Evolutionary conservation across 2,113 vertebrate species (phyloP), one percentile per base, ranked within the genome.

Genomic region (Rattus rattus): DNA sequence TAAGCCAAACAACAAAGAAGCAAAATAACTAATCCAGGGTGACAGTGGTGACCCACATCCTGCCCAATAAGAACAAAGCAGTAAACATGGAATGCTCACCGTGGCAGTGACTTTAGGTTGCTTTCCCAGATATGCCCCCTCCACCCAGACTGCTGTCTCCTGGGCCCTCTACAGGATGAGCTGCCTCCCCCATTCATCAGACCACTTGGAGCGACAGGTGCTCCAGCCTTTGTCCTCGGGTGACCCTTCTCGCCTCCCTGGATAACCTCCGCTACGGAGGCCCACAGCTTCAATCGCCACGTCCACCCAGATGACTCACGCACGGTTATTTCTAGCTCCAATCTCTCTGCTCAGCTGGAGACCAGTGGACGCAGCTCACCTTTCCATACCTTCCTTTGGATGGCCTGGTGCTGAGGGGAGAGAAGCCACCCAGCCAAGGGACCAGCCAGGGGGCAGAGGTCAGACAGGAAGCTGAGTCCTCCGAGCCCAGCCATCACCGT

Each of bases 301-400:
- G 20, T 77, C 92, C 12, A 13, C 2, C 0, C 14, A 2, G 81
- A 80, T 95, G 96, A 96, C 92, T 97, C 92, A 96, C 4, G 3
- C 4, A 0, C 0, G 19, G 67, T 61, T 96, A 96, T 96, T 98
- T 97, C 97, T 73, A 96, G 96, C 83, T 87, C 47, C 89, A 91
- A 94, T 92, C 91, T 96, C 92, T 90, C 81, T 20, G 90, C 92
- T 83, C 76, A 97, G 88, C 89, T 79, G 26, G 67, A 65, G 95
- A 54, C 79, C 88, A 47, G 92, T 3, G 28, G 8, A 77, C 33
- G 47, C 49, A 85, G 77, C 43, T 61, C 56, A 65, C 39, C 2
- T 47, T 54, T 83, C 88, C 20, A 81, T 52, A 52, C 26, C 65
- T 43, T 75, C 43, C 87, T 52, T 63, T 30, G 63, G 90, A 76